Percentiles rank a stretch among this genome's conserved stretches.
Conservation (phyloP, 2,797 vertebrate species). For the Chiroxiphia lanceolata region DNA sequence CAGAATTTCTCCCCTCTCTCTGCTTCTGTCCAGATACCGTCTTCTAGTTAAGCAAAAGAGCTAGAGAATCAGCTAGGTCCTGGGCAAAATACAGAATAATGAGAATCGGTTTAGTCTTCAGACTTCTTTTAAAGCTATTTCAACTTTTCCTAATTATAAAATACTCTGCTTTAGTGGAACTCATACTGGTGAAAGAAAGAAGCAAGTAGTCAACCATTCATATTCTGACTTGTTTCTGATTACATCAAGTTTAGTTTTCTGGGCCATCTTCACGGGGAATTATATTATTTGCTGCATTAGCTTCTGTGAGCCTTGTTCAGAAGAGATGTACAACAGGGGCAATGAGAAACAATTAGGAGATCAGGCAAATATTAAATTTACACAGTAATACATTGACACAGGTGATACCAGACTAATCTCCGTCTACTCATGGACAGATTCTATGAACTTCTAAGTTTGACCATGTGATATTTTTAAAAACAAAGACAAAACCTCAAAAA, state of each 20-base stretch:
- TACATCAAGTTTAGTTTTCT: neutral
- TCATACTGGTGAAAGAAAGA: neutral
- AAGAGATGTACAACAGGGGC: neutral
- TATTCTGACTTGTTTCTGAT: neutral
- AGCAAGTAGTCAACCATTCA: neutral
- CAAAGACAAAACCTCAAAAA: neutral
- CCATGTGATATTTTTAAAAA: neutral
- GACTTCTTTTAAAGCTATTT: neutral
- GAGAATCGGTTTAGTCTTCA: neutral
- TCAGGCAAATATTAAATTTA: neutral
- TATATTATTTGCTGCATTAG: neutral
- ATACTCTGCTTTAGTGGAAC: neutral
- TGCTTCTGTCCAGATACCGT: neutral
- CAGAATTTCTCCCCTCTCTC: neutral
- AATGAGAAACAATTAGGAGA: neutral
- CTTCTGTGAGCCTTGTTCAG: neutral
- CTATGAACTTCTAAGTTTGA: neutral
- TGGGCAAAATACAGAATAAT: neutral
- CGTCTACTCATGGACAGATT: neutral
- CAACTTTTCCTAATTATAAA: neutral
- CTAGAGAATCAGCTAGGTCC: neutral
- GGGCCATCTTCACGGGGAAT: neutral
- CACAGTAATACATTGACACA: neutral
- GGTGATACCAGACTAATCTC: neutral
- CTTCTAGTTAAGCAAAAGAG: neutral